phyloP scores from a whole-genome alignment of 2,797 vertebrate genomes.

The Setipinna tenuifilis region DNA sequence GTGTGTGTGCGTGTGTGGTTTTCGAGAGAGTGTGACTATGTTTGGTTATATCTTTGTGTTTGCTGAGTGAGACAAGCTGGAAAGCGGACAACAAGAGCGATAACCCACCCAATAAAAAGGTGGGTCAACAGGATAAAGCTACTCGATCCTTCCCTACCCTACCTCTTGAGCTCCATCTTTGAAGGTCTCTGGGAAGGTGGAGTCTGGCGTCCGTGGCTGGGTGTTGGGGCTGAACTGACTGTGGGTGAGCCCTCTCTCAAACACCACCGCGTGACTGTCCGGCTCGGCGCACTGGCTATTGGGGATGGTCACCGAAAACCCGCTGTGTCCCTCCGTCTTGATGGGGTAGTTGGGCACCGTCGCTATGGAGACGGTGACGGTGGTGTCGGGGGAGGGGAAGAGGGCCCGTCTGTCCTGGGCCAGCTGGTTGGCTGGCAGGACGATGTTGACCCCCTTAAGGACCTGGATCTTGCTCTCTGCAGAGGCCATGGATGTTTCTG shows the following conservation, averaged over 20 bases:
- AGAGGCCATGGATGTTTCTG: constrained; percentile 77
- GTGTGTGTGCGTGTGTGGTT: constrained; percentile 18
- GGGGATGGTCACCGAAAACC: constrained; percentile 87
- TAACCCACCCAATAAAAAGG: not conserved
- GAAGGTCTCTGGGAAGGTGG: constrained; percentile 93
- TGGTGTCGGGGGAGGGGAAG: constrained; percentile 88
- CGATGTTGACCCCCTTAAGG: constrained; percentile 89
- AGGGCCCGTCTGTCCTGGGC: constrained; percentile 86
- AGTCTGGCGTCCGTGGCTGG: constrained; percentile 92
- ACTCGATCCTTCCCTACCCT: constrained; percentile 36
- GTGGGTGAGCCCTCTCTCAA: constrained; percentile 82
- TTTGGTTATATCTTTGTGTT: constrained; percentile 12
- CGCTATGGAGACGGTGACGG: constrained; percentile 92
- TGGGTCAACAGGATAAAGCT: not conserved
- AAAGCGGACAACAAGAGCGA: not conserved
- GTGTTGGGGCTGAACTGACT: constrained; percentile 86
- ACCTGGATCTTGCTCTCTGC: constrained; percentile 90
- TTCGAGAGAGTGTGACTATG: constrained; percentile 45
- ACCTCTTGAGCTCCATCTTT: constrained; percentile 95
- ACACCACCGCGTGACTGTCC: constrained; percentile 78
- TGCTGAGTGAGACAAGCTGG: not conserved
- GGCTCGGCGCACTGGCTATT: constrained; percentile 82
- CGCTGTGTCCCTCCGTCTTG: constrained; percentile 89
- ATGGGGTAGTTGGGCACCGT: constrained; percentile 87
- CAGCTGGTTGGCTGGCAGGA: constrained; percentile 84